A percentile compares a stretch with the other conserved stretches of the same genome.
Conservation (phyloP, 2,113 vertebrate species). For the Zootoca vivipara region DNA sequence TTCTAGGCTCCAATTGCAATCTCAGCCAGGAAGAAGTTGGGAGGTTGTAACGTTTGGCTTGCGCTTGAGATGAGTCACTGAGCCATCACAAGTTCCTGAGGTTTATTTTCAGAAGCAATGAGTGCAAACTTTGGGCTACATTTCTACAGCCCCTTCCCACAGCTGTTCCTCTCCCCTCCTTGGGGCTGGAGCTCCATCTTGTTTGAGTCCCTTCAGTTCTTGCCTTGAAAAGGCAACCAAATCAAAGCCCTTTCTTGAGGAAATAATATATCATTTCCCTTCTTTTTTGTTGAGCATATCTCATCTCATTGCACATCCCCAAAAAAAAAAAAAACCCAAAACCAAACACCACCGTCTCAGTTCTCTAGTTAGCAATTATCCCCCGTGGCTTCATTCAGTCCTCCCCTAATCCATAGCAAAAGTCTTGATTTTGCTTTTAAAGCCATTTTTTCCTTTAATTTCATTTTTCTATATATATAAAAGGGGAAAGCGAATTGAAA, state of each 20-base stretch:
- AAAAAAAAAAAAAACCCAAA: conserved; percentile 34
- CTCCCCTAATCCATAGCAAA: conserved; percentile 38
- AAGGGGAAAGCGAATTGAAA: background rate
- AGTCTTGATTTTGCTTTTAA: conserved; percentile 25
- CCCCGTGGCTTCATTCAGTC: conserved; percentile 45
- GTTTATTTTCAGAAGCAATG: background rate
- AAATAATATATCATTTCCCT: conserved; percentile 72
- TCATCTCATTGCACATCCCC: conserved; percentile 62
- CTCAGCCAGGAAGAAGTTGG: background rate
- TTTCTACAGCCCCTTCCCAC: conserved; percentile 12
- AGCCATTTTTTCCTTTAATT: background rate
- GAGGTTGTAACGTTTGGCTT: background rate
- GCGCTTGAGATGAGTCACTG: background rate
- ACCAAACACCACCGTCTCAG: conserved; percentile 68
- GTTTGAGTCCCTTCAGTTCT: conserved; percentile 35
- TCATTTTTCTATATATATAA: background rate
- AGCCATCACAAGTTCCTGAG: background rate
- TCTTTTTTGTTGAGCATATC: conserved; percentile 48
- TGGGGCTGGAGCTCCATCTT: conserved; percentile 23
- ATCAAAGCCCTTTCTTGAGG: conserved; percentile 73
- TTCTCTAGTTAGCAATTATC: conserved; percentile 65
- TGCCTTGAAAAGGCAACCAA: conserved; percentile 66
- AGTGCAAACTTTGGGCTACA: background rate
- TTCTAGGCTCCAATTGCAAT: background rate
- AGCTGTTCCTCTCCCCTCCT: conserved; percentile 53